Base-by-base conservation (phyloP, 2,888 invertebrate genomes). In the Nasonia oneida region DNA sequence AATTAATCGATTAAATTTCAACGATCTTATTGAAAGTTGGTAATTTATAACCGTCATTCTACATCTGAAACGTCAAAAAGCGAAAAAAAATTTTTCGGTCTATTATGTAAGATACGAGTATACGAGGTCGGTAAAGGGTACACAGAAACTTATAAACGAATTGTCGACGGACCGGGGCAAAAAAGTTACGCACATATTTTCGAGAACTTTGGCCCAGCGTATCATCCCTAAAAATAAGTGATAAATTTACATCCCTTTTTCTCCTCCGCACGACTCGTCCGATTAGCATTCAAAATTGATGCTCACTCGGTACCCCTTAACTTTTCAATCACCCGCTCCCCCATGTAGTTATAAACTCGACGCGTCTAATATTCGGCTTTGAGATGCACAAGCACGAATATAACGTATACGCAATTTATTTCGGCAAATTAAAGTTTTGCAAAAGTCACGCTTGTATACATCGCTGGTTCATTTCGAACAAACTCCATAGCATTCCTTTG, bases 1-100 rank as follows among this genome's bases (percentile, higher is more conserved):
- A 70, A 33, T 67, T 50, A 50, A 42, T 29, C 64, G 70, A 79
- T 79, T 70, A 50, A 42, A 57, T 57, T 15, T 57, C 0, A 67
- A 29, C 67, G 12, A 67, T 29, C 33, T 61, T 18, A 61, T 61
- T 1, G 57, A 61, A n/a, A n/a, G 57, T n/a, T 61, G 0, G 23
- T 8, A 61, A 61, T 61, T 61, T 61, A 61, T 61, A 61, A 61
- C 57, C 8, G 57, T n/a, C n/a, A 6, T 18, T 61, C 29, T 29
- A 47, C 12, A 47, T 47, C 42, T 42, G 6, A 42, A 47, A 47
- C 0, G 47, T 12, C 47, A 47, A 47, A 47, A 47, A 47, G 47
- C 3, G 6, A n/a, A 57, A n/a, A 5, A 5, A n/a, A 57, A n/a
- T n/a, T n/a, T 1, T n/a, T 37, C 37, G 4, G 18, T 57, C 1